phyloP scores from a whole-genome alignment of 2,888 invertebrate genomes.

The Pachycephus smyrnensis region DNA sequence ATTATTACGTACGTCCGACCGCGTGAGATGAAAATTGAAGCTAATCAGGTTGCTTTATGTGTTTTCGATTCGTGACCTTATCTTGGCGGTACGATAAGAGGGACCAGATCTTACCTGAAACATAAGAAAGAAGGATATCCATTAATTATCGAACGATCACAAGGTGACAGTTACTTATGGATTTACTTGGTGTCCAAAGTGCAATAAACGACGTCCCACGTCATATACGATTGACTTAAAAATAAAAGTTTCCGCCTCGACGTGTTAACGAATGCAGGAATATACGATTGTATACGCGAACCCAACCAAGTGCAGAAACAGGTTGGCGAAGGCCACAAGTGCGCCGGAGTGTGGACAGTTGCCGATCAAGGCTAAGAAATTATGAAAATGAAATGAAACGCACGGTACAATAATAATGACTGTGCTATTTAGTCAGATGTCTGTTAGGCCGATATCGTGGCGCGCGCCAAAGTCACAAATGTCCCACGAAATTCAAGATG shows the following conservation, averaged over 20 bases:
- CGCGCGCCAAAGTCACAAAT: not conserved
- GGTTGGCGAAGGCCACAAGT: constrained; percentile 52
- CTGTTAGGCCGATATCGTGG: constrained; percentile 7
- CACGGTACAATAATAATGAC: not conserved
- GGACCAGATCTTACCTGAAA: not conserved
- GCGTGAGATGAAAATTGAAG: not conserved
- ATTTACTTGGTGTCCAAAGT: not conserved
- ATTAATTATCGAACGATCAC: not conserved
- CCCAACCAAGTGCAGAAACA: not conserved
- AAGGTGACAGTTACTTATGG: too few relatives aligned
- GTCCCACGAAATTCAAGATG: not conserved
- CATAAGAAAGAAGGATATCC: not conserved
- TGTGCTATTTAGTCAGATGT: constrained; percentile 43
- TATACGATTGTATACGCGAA: not conserved
- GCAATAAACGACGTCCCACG: not conserved
- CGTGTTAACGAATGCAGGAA: not conserved
- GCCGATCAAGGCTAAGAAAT: constrained; percentile 21
- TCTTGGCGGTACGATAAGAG: not conserved
- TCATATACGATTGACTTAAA: not conserved
- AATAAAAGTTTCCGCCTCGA: not conserved
- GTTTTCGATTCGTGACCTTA: not conserved
- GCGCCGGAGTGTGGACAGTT: constrained; percentile 52
- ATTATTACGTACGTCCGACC: not conserved
- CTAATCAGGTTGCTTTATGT: not conserved
- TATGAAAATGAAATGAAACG: constrained; percentile 5